Evolutionary conservation across 2,797 vertebrate genomes (phyloP), one percentile per base, ranked within the genome.

Genomic region (Taenioides sp.): DNA sequence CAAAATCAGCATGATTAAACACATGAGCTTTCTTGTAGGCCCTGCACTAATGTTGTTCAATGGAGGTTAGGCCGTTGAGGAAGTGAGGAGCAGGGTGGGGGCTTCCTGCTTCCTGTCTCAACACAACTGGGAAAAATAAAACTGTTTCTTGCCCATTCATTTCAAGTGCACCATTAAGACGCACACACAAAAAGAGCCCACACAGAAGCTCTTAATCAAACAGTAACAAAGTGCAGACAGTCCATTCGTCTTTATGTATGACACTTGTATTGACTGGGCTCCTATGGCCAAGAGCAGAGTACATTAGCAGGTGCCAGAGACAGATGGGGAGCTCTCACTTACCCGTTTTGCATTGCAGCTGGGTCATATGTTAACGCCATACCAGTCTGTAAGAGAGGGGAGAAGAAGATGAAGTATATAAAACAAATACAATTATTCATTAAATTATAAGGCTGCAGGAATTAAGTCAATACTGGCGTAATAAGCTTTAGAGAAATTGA

Each of bases 291-390:
- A 74, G 77, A 86, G 73, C 76, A 25, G 79, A 83, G 82, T 80
- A 77, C 80, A 79, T 87, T 83, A 81, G 68, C 28, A 25, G 79
- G 74, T 78, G 80, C 79, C 75, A 85, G 72, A 72, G 83, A 85
- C 71, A 76, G 73, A 86, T 71, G 85, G 71, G 58, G 17, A 25
- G 72, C 27, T 23, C 49, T 34, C 62, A 91, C 96, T 95, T 95
- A 98, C 97, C 97, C 97, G 78, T 98, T 98, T 94, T 98, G 97
- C 94, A 98, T 95, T 91, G 96, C 95, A 85, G 96, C 95, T 69
- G 96, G 96, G 86, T 98, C 97, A 0, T 98, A 98, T 85, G 97
- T 97, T 94, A 98, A 92, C 90, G 96, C 95, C 96, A 98, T 96
- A 87, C 97, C 95, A 91, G 95, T 95, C 97, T 98, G 94, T 68